phyloP scores from a whole-genome alignment of 2,113 vertebrate genomes.

The Clarias magur region DNA sequence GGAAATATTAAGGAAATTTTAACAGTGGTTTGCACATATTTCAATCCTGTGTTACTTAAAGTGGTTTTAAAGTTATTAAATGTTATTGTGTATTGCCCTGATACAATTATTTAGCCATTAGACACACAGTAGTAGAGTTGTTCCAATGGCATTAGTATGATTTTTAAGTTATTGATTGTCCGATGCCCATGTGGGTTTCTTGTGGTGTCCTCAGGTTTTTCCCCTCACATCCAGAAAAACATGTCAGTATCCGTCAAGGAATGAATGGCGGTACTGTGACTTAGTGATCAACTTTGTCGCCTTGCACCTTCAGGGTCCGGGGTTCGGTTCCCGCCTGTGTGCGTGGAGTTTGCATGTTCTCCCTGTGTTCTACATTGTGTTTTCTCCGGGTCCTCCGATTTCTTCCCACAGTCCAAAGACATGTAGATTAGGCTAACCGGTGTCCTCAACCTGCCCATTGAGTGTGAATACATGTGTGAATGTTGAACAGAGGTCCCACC shows the following conservation, averaged over 20 bases:
- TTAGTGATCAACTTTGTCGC: too few relatives aligned
- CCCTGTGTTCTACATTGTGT: too few relatives aligned
- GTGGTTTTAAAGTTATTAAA: background rate
- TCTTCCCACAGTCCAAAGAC: too few relatives aligned
- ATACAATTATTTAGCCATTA: background rate
- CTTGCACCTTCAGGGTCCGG: too few relatives aligned
- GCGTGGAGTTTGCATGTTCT: too few relatives aligned
- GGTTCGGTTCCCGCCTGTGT: too few relatives aligned
- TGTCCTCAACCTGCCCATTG: too few relatives aligned
- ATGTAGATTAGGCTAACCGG: too few relatives aligned
- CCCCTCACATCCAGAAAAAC: background rate
- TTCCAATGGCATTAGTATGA: background rate
- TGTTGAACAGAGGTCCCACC: too few relatives aligned
- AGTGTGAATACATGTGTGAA: too few relatives aligned
- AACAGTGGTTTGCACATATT: background rate
- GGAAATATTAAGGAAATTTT: background rate
- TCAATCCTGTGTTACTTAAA: background rate
- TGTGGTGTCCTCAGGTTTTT: background rate
- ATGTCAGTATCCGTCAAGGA: background rate
- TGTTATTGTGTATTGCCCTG: background rate
- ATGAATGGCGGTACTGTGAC: too few relatives aligned
- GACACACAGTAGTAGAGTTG: background rate
- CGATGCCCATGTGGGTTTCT: background rate
- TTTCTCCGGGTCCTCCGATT: too few relatives aligned
- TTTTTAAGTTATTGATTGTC: background rate